A percentile compares a stretch with the other conserved stretches of the same genome.
Evolutionary conservation across 2,797 vertebrate genomes (phyloP).

Genomic region (Falco peregrinus): DNA sequence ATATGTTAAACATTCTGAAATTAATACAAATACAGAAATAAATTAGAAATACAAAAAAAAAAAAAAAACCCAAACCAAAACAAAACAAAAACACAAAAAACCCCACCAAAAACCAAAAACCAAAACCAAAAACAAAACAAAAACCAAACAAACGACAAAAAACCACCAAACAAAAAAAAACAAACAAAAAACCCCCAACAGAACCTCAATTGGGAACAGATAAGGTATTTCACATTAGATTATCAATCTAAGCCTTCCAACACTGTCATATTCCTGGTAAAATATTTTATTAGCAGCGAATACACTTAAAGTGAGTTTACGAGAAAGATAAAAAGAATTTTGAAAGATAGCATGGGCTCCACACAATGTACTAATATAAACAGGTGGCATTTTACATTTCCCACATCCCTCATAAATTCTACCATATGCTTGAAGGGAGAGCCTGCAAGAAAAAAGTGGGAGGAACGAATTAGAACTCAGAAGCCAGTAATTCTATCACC

Average conservation of each 20-base stretch:
- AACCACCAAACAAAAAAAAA: no score
- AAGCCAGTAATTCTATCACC: background rate
- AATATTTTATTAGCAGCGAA: conserved; percentile 1
- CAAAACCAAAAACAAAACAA: no score
- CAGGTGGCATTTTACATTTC: background rate
- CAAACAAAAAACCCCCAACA: background rate
- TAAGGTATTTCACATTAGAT: background rate
- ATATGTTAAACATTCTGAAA: background rate
- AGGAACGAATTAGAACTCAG: background rate
- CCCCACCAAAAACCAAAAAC: no score
- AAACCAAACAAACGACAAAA: no score
- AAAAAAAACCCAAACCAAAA: no score
- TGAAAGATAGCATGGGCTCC: background rate
- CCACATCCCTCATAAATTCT: background rate
- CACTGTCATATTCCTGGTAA: background rate
- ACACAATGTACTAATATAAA: background rate
- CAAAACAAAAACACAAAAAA: no score
- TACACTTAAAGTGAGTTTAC: background rate
- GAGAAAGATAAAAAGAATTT: background rate
- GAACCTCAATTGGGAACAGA: background rate
- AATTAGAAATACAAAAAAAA: background rate
- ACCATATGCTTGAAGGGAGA: background rate
- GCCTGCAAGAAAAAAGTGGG: background rate
- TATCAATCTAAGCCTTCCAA: background rate
- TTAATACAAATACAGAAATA: background rate